These are phyloP conservation scores for Chrysomela aeneicollis DNA, from an alignment of 2,888 invertebrate species.

Conservation along the genomic window DNA sequence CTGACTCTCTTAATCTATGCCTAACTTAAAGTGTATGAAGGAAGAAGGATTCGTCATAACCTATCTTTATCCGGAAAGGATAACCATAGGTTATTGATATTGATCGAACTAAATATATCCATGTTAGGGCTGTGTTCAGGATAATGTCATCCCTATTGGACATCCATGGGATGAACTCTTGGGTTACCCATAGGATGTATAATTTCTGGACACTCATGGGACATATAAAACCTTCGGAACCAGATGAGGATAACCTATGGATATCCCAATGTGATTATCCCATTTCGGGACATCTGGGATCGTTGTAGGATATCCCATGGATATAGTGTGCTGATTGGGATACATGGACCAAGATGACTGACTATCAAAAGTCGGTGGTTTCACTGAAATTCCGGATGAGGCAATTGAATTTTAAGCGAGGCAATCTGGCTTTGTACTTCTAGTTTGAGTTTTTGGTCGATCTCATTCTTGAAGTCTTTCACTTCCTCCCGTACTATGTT, in stretches of 20 bases:
- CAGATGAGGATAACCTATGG: not conserved
- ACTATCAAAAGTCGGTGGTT: too few species aligned
- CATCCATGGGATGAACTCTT: not conserved
- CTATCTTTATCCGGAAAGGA: too few species aligned
- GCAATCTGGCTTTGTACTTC: too few species aligned
- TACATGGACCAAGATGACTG: not conserved
- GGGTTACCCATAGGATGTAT: not conserved
- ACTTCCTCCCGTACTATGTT: too few species aligned
- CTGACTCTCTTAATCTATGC: too few species aligned
- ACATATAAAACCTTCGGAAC: conserved; percentile 4
- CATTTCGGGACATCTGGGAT: not conserved
- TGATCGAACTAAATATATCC: not conserved
- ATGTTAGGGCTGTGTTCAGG: not conserved
- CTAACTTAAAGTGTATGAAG: too few species aligned
- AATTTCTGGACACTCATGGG: not conserved
- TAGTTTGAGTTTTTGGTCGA: too few species aligned
- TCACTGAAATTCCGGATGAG: too few species aligned
- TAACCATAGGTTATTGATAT: not conserved
- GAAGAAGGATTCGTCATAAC: too few species aligned
- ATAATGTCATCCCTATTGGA: not conserved
- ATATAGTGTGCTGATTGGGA: not conserved
- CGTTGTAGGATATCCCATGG: not conserved
- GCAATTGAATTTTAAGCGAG: too few species aligned
- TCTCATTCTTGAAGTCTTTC: too few species aligned
- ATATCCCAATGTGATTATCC: not conserved